Conservation (phyloP, 2,888 invertebrate genomes). For the Oithona nana region DNA sequence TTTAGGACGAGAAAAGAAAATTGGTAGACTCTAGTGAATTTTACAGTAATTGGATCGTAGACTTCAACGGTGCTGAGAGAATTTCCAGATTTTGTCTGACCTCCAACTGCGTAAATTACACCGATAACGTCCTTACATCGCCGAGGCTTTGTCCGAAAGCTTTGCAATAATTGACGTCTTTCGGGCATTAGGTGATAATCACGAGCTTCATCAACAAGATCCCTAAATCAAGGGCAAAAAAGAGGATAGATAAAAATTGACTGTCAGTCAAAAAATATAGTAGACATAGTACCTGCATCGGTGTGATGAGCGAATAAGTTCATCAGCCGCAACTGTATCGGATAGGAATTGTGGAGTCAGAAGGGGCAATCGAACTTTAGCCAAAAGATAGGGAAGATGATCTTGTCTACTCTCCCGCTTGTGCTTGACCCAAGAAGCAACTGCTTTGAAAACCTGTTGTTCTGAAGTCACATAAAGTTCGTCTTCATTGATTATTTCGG, state of each 20-base stretch:
- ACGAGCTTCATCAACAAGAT: conserved; percentile 65
- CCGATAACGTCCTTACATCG: conserved; percentile 45
- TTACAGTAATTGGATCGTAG: conserved; percentile 48
- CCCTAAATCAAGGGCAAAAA: conserved; percentile 38
- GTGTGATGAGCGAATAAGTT: conserved; percentile 51
- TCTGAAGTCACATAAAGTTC: conserved; percentile 55
- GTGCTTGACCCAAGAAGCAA: conserved; percentile 56
- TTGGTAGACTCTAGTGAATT: no score
- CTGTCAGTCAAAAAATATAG: no score
- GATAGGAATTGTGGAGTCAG: conserved; percentile 60
- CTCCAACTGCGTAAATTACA: conserved; percentile 68
- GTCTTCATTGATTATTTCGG: conserved; percentile 49
- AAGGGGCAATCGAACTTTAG: conserved; percentile 55
- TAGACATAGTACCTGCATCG: conserved; percentile 62
- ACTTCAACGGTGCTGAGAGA: conserved; percentile 66
- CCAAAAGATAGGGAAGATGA: conserved; percentile 46
- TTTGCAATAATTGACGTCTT: conserved; percentile 50
- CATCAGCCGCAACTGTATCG: conserved; percentile 58
- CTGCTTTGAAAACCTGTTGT: conserved; percentile 64
- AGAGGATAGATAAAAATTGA: no score
- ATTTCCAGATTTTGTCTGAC: conserved; percentile 59
- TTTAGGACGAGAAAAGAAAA: no score
- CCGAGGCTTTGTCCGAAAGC: conserved; percentile 52
- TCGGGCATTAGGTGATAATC: conserved; percentile 75
- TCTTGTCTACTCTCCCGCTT: conserved; percentile 38